Conservation (phyloP, 2,888 invertebrate genomes). For the Volucella bombylans region DNA sequence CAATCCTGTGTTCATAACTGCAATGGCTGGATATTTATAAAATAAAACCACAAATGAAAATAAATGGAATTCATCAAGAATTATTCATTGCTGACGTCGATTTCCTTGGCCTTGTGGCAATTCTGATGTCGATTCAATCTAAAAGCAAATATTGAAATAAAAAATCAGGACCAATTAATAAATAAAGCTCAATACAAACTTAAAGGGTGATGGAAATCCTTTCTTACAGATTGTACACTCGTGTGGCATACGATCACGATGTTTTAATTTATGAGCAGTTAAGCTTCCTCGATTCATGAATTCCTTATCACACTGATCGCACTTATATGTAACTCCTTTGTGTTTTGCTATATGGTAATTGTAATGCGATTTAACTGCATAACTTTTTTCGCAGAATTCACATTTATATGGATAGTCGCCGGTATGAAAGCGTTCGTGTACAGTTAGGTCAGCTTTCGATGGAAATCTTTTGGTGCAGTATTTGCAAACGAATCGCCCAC, state of each 20-base stretch:
- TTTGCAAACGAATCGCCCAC: slow-evolving; percentile 57
- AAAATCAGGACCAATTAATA: no score
- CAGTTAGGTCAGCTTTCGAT: slow-evolving; percentile 64
- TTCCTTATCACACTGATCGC: slow-evolving; percentile 64
- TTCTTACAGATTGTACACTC: slow-evolving; percentile 59
- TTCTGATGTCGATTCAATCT: slow-evolving; percentile 60
- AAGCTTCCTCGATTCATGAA: slow-evolving; percentile 63
- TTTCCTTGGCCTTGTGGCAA: slow-evolving; percentile 38
- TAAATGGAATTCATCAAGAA: background rate
- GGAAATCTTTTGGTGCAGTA: slow-evolving; percentile 59
- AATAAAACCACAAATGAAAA: background rate
- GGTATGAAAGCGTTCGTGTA: slow-evolving; percentile 71
- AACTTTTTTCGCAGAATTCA: slow-evolving; percentile 57
- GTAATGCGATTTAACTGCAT: slow-evolving; percentile 68
- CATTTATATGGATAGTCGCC: slow-evolving; percentile 69
- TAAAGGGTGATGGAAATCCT: slow-evolving; percentile 65
- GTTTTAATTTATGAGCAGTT: slow-evolving; percentile 58
- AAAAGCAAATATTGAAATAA: slow-evolving; percentile 16
- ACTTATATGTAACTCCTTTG: slow-evolving; percentile 66
- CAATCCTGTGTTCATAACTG: no score
- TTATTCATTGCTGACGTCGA: background rate
- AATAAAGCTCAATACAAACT: slow-evolving; percentile 24
- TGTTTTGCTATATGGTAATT: slow-evolving; percentile 72
- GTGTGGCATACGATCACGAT: slow-evolving; percentile 58
- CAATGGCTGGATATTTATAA: background rate